Percentiles rank a stretch among this genome's conserved stretches.
phyloP scores from a whole-genome alignment of 2,113 vertebrate species.

The Gopherus evgoodei region DNA sequence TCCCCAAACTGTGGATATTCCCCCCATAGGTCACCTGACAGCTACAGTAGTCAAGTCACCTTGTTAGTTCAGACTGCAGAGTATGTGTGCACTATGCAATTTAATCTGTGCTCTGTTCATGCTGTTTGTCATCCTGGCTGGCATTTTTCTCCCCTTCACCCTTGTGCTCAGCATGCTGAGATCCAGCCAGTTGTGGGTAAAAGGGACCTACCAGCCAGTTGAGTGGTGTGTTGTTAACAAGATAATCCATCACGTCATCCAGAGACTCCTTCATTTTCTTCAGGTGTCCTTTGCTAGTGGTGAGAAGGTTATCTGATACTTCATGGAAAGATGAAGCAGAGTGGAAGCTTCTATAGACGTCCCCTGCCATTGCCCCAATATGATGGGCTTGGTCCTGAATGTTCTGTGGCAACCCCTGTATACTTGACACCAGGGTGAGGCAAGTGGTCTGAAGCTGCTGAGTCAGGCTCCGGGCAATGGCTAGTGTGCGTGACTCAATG shows the following conservation, averaged over 20 bases:
- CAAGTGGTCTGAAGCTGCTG: slow-evolving; percentile 87
- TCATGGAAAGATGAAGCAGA: slow-evolving; percentile 77
- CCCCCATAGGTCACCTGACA: slow-evolving; percentile 11
- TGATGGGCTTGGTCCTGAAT: slow-evolving; percentile 83
- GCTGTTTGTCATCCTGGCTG: slow-evolving; percentile 66
- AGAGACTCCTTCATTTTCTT: slow-evolving; percentile 81
- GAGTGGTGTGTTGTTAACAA: slow-evolving; percentile 92
- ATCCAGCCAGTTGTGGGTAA: slow-evolving; percentile 75
- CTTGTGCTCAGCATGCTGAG: slow-evolving; percentile 67
- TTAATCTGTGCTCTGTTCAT: slow-evolving; percentile 56
- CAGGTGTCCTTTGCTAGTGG: slow-evolving; percentile 85
- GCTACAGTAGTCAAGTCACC: slow-evolving; percentile 16
- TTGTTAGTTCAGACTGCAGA: slow-evolving; percentile 39
- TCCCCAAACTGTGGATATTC: background rate
- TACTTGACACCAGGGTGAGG: slow-evolving; percentile 80
- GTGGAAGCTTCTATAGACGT: slow-evolving; percentile 80
- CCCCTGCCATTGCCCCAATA: slow-evolving; percentile 78
- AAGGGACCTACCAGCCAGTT: slow-evolving; percentile 89
- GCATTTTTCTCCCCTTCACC: slow-evolving; percentile 56
- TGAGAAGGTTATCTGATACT: slow-evolving; percentile 83
- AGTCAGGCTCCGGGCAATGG: slow-evolving; percentile 83
- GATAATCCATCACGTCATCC: slow-evolving; percentile 86
- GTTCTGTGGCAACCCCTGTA: slow-evolving; percentile 88
- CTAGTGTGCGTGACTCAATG: slow-evolving; percentile 89
- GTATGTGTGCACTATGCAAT: background rate